Conservation (phyloP, 2,113 vertebrate species). For the Mesocricetus auratus region DNA sequence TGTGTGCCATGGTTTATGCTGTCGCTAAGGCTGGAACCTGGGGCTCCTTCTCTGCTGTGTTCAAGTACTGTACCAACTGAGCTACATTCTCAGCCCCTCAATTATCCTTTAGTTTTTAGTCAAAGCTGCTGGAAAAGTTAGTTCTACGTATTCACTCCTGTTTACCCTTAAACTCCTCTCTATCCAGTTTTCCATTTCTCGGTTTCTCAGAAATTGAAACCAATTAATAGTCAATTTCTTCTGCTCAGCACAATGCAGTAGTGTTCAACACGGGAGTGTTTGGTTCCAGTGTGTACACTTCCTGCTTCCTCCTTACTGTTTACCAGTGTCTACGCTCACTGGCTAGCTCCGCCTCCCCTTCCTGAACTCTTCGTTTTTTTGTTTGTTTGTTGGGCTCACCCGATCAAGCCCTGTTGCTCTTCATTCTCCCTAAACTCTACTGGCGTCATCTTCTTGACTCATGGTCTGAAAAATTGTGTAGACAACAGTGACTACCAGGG, state of each 20-base stretch:
- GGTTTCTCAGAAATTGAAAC: neutral
- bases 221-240: neutral
- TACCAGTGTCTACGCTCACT: neutral
- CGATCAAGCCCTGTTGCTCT: neutral
- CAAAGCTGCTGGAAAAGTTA: neutral
- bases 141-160: neutral
- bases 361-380: neutral
- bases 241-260: neutral
- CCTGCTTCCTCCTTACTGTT: neutral
- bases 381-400: neutral
- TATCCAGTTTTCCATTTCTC: neutral
- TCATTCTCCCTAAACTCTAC: neutral
- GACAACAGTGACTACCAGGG: too few species aligned
- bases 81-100: neutral
- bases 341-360: neutral
- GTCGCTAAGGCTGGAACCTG: neutral
- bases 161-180: accelerated
- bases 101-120: neutral
- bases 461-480: neutral
- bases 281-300: neutral
- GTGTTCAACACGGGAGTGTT: neutral
- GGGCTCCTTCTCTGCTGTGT: neutral
- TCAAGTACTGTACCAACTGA: neutral
- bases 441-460: neutral
- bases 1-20: neutral